Evolutionary conservation across 2,888 invertebrate genomes (phyloP).

Genomic region (Sipha maydis): DNA sequence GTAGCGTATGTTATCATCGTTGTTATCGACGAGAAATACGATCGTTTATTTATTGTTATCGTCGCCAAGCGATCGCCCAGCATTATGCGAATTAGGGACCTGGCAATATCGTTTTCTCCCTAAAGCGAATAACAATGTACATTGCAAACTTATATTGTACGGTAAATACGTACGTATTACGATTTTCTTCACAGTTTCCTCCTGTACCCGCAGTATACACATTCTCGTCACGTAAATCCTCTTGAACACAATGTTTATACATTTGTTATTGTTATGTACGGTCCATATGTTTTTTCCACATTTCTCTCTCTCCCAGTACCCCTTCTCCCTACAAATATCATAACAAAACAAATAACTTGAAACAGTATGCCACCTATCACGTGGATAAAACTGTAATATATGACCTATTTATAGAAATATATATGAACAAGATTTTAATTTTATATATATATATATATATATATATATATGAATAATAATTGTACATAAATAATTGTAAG

Average conservation of each 20-base stretch:
- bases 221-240: constrained; percentile 64
- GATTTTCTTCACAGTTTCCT: not conserved
- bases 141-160: not conserved
- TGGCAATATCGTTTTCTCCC: not conserved
- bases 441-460: not conserved
- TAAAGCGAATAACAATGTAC: not conserved
- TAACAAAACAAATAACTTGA: constrained; percentile 36
- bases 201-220: not conserved
- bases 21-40: not conserved
- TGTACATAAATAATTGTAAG: not conserved
- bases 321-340: not conserved
- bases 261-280: not conserved
- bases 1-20: too few species aligned
- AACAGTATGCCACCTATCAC: constrained; percentile 36
- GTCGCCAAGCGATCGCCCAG: not conserved
- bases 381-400: not conserved
- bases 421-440: not conserved
- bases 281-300: not conserved
- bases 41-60: not conserved
- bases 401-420: not conserved
- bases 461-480: not conserved
- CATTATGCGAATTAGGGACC: not conserved
- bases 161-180: not conserved
- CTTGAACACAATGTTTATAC: not conserved
- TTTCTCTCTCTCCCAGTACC: constrained; percentile 61